Conservation (phyloP, 2,888 invertebrate species). For the Eubasilissa splendida region DNA sequence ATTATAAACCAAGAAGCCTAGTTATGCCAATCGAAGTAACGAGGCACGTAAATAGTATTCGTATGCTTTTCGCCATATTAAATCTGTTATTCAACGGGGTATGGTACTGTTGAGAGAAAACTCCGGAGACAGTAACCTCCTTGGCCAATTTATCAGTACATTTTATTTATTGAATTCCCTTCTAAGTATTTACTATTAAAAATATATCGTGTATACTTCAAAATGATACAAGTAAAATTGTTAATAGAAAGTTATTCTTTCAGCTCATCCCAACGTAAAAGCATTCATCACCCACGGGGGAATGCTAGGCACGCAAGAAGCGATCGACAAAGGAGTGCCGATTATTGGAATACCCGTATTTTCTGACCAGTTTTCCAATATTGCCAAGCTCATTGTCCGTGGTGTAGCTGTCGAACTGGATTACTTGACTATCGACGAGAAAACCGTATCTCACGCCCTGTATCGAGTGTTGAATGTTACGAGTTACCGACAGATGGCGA, state of each 20-base stretch:
- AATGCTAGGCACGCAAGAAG: constrained; percentile 63
- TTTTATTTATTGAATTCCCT: too few relatives aligned
- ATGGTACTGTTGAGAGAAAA: too few relatives aligned
- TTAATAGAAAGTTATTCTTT: background rate
- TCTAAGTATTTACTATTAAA: too few relatives aligned
- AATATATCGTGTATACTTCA: too few relatives aligned
- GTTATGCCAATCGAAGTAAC: too few relatives aligned
- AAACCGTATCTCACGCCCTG: constrained; percentile 60
- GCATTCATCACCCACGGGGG: constrained; percentile 64
- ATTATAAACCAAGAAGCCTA: too few relatives aligned
- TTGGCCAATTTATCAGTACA: too few relatives aligned
- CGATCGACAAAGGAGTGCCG: constrained; percentile 63
- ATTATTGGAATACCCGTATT: constrained; percentile 64
- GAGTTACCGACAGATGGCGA: constrained; percentile 58
- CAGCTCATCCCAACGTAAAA: constrained; percentile 63
- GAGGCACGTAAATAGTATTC: too few relatives aligned
- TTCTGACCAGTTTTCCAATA: constrained; percentile 65
- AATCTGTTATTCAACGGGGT: too few relatives aligned
- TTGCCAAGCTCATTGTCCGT: constrained; percentile 61
- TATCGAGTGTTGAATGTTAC: constrained; percentile 61
- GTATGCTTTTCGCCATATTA: too few relatives aligned
- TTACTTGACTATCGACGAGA: constrained; percentile 60
- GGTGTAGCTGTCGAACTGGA: constrained; percentile 62
- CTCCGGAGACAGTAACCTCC: too few relatives aligned
- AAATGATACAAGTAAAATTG: too few relatives aligned